These are phyloP conservation scores for Sphecodes monilicornis DNA, from an alignment of 2,888 invertebrate genomes.

Conservation along the genomic window DNA sequence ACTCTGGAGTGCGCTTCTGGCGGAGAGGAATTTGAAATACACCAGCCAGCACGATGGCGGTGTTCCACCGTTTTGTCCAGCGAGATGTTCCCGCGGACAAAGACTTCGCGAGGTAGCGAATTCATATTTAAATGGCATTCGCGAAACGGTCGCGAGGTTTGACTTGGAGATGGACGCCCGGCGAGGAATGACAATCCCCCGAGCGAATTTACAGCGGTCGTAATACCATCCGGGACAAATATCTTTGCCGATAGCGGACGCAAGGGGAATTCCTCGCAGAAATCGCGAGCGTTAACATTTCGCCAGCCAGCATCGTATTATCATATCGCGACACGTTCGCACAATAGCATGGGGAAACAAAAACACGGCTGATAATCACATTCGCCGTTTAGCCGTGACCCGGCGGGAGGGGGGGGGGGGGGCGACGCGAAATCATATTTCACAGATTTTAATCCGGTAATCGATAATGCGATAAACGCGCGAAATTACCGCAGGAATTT, in stretches of 20 bases:
- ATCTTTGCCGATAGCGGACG: not conserved
- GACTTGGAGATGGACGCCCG: not conserved
- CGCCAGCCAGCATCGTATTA: constrained; percentile 52
- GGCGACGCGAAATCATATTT: constrained; percentile 71
- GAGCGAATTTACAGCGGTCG: constrained; percentile 4
- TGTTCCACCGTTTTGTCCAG: not conserved
- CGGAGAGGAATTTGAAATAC: not conserved
- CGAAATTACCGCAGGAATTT: constrained; percentile 72
- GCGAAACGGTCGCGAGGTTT: not conserved
- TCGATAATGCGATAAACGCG: constrained; percentile 72
- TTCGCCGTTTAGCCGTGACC: constrained; percentile 66
- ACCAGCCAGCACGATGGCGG: not conserved
- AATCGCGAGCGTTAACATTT: constrained; percentile 53
- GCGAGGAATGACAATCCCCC: not conserved
- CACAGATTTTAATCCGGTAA: constrained; percentile 72
- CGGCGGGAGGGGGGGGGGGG: too few relatives aligned
- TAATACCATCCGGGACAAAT: constrained; percentile 1
- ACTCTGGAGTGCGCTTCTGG: not conserved
- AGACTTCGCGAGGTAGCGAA: not conserved
- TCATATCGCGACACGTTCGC: constrained; percentile 65
- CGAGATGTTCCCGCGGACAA: not conserved
- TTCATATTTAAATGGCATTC: constrained; percentile 13
- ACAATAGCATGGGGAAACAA: constrained; percentile 64
- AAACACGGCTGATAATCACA: constrained; percentile 71
- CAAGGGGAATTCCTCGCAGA: constrained; percentile 8